Conservation (phyloP, 1,140 invertebrate species). For the Trichonephila clavipes region DNA sequence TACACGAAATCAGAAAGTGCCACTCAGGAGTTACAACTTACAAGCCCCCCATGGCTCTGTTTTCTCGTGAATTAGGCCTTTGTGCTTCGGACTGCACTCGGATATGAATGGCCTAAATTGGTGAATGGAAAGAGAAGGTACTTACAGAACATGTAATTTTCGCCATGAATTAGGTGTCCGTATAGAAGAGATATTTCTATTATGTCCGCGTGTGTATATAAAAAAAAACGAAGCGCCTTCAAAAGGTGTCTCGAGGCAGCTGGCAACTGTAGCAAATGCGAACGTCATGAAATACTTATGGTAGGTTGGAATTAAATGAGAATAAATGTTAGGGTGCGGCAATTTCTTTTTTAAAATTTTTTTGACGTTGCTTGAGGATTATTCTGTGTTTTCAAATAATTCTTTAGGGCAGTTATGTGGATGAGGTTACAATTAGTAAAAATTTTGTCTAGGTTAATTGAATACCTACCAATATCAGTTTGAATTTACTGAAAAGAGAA, state of each 20-base stretch:
- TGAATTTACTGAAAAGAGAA: no score
- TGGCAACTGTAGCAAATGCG: background rate
- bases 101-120: constrained; percentile 23
- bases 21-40: constrained; percentile 21
- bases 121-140: constrained; percentile 2
- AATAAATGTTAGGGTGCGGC: background rate
- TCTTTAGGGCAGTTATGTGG: no score
- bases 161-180: constrained; percentile 46
- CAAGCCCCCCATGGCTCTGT: constrained; percentile 7
- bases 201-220: background rate
- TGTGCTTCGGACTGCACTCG: constrained; percentile 20
- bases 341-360: no score
- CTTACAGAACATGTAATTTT: constrained; percentile 64
- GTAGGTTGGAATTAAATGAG: background rate
- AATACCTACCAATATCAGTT: no score
- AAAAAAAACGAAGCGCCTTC: background rate
- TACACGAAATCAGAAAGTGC: constrained; percentile 2
- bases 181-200: constrained; percentile 35
- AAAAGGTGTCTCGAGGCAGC: background rate
- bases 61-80: constrained; percentile 61
- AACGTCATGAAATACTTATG: background rate
- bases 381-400: no score
- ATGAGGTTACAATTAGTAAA: no score
- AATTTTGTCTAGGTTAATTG: no score
- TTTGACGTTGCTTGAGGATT: no score